Evolutionary conservation across 2,888 invertebrate species (phyloP), one percentile per base, ranked within the genome.

Genomic region (Polia nebulosa): DNA sequence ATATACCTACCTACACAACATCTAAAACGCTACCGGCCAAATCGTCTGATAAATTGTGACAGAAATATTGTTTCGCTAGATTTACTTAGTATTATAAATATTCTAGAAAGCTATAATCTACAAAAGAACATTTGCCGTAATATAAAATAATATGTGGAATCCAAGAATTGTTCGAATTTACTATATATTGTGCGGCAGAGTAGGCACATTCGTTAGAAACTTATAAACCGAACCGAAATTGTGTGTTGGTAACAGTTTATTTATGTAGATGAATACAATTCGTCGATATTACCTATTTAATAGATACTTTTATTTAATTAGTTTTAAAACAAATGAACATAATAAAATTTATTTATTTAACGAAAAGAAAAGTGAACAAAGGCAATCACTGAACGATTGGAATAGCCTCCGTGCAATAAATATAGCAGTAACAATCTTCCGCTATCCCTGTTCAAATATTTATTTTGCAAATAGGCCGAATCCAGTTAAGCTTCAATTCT

Each of bases 401-500:
- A 78, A 73, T 73, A 47, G 57, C 63, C 51, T 51, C 49, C n/a
- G 52, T 61, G 56, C 64, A 72, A 69, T 76, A 79, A 79, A 76
- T 66, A 67, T 62, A 55, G 17, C 65, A 55, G 69, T 34, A 65
- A 64, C 69, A 65, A 79, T 69, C 39, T 76, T 68, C 60, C 57
- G 76, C 65, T 66, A 63, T 60, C 47, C 27, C 64, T 20, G 49
- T 76, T 73, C 70, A 62, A 76, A 74, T 82, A 88, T 88, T 88
- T 85, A 85, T 88, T 87, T 82, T 81, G 58, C 79, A 80, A 84
- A 83, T 72, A 82, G 80, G 68, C 73, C 75, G 75, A 83, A 84
- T 84, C 78, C 73, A 68, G 68, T 72, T 59, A 67, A 84, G 85
- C 77, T 86, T 82, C 85, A 82, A 72, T 86, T 86, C 82, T 87